phyloP scores from a whole-genome alignment of 2,797 vertebrate species.

The Pseudocheirus occidentalis region DNA sequence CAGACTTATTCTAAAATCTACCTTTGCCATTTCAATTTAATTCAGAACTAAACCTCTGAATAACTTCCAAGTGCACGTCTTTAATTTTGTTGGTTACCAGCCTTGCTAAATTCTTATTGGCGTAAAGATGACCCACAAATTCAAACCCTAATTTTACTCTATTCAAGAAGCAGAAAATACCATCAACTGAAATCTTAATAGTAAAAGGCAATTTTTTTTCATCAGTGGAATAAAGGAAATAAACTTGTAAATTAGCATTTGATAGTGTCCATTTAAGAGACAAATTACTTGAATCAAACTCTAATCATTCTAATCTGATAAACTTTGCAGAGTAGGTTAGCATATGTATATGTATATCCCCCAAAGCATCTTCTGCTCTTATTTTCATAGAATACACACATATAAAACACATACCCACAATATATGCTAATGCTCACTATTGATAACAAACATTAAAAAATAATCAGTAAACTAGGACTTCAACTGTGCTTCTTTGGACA shows the following conservation, averaged over 20 bases:
- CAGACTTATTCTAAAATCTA: not conserved
- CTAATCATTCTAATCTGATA: slow-evolving; percentile 72
- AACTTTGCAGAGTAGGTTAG: slow-evolving; percentile 63
- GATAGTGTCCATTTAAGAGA: slow-evolving; percentile 82
- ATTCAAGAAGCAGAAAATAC: slow-evolving; percentile 71
- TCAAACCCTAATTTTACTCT: slow-evolving; percentile 52
- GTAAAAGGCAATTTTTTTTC: slow-evolving; percentile 75
- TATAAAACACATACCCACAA: slow-evolving; percentile 65
- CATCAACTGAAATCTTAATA: slow-evolving; percentile 57
- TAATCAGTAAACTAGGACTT: slow-evolving; percentile 80
- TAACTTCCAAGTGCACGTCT: slow-evolving; percentile 16
- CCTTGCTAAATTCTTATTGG: slow-evolving; percentile 40
- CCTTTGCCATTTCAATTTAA: slow-evolving; percentile 43
- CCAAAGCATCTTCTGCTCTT: slow-evolving; percentile 80
- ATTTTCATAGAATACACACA: slow-evolving; percentile 71
- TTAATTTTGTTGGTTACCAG: slow-evolving; percentile 26
- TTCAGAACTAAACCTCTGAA: slow-evolving; percentile 43
- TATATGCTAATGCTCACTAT: slow-evolving; percentile 71
- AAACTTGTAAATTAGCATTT: slow-evolving; percentile 74
- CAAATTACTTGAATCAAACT: slow-evolving; percentile 76
- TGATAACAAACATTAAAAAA: slow-evolving; percentile 76
- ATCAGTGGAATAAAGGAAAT: slow-evolving; percentile 74
- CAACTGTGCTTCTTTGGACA: slow-evolving; percentile 87
- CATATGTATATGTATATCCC: slow-evolving; percentile 80
- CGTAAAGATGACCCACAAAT: slow-evolving; percentile 42